Evolutionary conservation across 2,888 invertebrate genomes (phyloP).

Genomic region (Aleiodes leptofemur): DNA sequence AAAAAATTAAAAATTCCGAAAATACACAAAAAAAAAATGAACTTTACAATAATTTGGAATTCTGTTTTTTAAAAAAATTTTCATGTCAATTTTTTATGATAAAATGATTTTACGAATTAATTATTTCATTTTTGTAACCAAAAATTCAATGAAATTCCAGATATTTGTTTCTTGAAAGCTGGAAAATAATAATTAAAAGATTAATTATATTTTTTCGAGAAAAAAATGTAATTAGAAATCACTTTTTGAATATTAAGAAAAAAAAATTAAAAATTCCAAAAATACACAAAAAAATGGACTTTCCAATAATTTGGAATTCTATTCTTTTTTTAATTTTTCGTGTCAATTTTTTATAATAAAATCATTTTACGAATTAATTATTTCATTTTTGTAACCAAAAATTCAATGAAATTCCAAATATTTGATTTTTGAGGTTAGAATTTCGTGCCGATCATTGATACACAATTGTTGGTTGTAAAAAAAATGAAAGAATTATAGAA

Average conservation of each 20-base stretch:
- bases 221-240: no score
- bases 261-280: no score
- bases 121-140: neutral
- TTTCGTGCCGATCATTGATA: slow-evolving; percentile 35
- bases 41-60: no score
- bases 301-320: neutral
- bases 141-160: neutral
- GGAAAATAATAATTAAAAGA: no score
- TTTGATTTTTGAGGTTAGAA: slow-evolving; percentile 34
- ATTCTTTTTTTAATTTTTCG: neutral
- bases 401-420: neutral
- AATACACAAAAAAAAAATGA: no score
- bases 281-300: neutral
- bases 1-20: no score
- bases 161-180: neutral
- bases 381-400: neutral
- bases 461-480: slow-evolving; percentile 30
- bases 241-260: no score
- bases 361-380: neutral
- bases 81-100: no score
- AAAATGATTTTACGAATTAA: no score
- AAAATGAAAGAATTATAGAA: neutral
- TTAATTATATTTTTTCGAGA: no score
- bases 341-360: neutral
- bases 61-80: no score